These are phyloP conservation scores for Menidia beryllina DNA, from an alignment of 2,113 vertebrate genomes.

Conservation along the genomic window DNA sequence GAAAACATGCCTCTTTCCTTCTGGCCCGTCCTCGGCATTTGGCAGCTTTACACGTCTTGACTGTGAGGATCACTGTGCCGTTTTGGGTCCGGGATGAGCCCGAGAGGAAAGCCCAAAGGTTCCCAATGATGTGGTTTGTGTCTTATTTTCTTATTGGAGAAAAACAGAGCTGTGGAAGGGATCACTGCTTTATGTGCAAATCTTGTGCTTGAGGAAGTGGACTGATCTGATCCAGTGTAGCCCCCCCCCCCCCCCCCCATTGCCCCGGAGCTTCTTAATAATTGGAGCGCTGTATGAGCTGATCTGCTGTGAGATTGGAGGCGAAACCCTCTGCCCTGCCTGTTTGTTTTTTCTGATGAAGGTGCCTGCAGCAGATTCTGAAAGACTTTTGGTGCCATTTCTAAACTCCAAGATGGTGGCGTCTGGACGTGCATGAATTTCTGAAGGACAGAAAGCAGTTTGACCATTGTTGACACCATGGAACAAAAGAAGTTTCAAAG, in stretches of 20 bases:
- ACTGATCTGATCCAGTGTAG: too few species aligned
- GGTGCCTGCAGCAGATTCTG: conserved; percentile 28
- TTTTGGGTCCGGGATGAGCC: not conserved
- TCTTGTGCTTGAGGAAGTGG: conserved; percentile 30
- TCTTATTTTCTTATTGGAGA: not conserved
- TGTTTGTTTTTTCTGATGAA: conserved; percentile 49
- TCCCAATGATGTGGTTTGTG: not conserved
- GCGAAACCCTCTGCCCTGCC: conserved; percentile 40
- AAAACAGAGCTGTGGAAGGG: conserved; percentile 11
- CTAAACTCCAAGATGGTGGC: not conserved
- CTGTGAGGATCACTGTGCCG: not conserved
- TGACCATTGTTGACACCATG: too few species aligned
- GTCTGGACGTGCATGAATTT: not conserved
- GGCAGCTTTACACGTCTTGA: not conserved
- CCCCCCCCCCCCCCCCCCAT: not conserved
- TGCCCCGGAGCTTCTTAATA: conserved; percentile 63
- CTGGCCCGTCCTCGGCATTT: not conserved
- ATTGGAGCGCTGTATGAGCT: conserved; percentile 63
- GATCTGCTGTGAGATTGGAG: conserved; percentile 55
- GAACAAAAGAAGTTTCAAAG: too few species aligned
- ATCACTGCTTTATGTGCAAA: conserved; percentile 31
- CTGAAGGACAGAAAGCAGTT: not conserved
- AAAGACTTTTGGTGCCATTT: conserved; percentile 19
- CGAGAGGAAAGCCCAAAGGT: not conserved
- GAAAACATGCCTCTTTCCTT: not conserved